A percentile compares a stretch with the other conserved stretches of the same genome.
Conservation (phyloP, 2,113 vertebrate genomes). For the Sporophila hypoxantha region DNA sequence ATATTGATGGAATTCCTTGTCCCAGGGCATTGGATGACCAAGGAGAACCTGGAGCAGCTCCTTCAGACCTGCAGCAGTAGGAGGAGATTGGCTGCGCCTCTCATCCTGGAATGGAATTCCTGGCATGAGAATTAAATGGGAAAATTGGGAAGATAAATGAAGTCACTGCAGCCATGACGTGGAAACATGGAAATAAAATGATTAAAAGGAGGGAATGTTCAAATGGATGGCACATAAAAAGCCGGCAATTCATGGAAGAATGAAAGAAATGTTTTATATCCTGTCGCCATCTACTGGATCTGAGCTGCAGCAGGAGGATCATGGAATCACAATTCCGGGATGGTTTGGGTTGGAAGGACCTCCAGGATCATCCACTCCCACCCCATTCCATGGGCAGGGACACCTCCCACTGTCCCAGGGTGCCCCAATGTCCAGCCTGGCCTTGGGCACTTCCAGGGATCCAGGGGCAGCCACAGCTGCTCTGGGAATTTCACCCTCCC, state of each 20-base stretch:
- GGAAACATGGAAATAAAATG: neutral
- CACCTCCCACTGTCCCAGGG: fast-evolving
- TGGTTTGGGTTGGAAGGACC: neutral
- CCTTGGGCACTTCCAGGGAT: neutral
- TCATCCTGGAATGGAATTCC: neutral
- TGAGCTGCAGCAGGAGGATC: neutral
- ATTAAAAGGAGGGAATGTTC: neutral
- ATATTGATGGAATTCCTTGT: neutral
- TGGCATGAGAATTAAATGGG: neutral
- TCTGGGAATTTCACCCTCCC: neutral
- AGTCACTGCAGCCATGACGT: neutral
- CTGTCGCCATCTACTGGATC: conserved; percentile 54
- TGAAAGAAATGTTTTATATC: conserved; percentile 25
- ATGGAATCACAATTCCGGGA: neutral
- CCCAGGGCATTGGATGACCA: neutral
- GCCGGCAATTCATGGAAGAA: neutral
- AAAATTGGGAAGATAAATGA: neutral
- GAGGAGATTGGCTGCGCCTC: neutral
- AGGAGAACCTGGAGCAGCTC: neutral
- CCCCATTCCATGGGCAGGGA: neutral
- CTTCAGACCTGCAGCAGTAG: neutral
- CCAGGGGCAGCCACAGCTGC: neutral
- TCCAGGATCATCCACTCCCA: neutral
- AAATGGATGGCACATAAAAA: neutral
- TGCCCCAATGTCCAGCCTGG: neutral